These are phyloP conservation scores for Drosophila mauritiana DNA, from an alignment of 1,140 invertebrate genomes.

Conservation along the genomic window DNA sequence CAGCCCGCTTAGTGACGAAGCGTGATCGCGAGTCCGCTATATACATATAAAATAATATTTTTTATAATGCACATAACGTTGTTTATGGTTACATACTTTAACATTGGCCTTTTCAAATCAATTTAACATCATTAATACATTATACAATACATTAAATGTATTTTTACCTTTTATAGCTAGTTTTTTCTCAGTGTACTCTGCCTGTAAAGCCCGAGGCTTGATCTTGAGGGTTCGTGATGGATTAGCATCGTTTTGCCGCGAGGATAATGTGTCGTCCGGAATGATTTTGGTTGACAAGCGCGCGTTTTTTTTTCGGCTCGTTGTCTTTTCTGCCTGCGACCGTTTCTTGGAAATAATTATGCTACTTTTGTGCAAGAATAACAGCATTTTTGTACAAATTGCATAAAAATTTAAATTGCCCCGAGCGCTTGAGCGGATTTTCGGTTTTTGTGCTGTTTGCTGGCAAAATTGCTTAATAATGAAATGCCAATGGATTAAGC, in stretches of 20 bases:
- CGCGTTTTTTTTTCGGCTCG: constrained; percentile 22
- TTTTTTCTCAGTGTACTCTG: constrained; percentile 15
- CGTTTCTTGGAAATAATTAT: constrained; percentile 82
- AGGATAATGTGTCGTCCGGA: constrained; percentile 82
- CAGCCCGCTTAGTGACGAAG: too few relatives aligned
- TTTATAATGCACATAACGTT: too few relatives aligned
- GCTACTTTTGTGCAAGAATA: constrained; percentile 80
- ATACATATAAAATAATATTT: too few relatives aligned
- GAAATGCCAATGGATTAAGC: constrained; percentile 83
- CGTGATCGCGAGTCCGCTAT: too few relatives aligned
- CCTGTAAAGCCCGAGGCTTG: constrained; percentile 4
- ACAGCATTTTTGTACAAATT: constrained; percentile 84
- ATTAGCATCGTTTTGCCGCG: constrained; percentile 80
- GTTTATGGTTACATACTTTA: too few relatives aligned
- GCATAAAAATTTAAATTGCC: constrained; percentile 84
- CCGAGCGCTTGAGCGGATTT: constrained; percentile 30
- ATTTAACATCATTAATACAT: too few relatives aligned
- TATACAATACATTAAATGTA: too few relatives aligned
- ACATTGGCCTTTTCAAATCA: too few relatives aligned
- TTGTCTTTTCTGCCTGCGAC: constrained; percentile 11
- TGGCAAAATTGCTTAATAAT: constrained; percentile 78
- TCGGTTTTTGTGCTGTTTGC: constrained; percentile 30
- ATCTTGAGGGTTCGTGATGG: constrained; percentile 66
- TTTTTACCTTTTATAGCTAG: too few relatives aligned
- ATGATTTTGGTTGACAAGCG: constrained; percentile 79